A percentile compares a stretch with the other conserved stretches of the same genome.
phyloP scores from a whole-genome alignment of 2,113 vertebrate genomes.

The Peromyscus californicus region DNA sequence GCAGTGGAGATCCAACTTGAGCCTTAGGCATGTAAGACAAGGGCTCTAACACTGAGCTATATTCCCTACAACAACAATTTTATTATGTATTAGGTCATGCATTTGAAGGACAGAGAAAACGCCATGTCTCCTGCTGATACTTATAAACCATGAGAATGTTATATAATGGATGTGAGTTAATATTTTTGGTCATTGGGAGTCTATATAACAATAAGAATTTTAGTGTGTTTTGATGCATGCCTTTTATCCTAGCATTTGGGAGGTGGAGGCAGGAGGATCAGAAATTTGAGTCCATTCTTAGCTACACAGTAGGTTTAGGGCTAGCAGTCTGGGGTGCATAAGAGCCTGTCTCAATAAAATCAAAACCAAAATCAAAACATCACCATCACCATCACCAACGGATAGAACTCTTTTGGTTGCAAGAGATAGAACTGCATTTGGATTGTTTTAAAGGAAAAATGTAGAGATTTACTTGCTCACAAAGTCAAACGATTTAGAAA shows the following conservation, averaged over 20 bases:
- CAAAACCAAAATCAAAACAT: not conserved
- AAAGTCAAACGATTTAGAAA: conserved; percentile 19
- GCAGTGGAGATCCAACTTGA: not conserved
- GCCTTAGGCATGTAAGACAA: not conserved
- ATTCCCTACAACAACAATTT: not conserved
- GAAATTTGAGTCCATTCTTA: not conserved
- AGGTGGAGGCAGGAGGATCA: not conserved
- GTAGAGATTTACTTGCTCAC: not conserved
- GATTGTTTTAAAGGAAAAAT: not conserved
- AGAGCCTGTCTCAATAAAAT: not conserved
- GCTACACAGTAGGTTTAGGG: not conserved
- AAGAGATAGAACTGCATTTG: not conserved
- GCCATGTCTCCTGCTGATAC: not conserved
- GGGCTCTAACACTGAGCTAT: not conserved
- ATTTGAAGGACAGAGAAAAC: not conserved
- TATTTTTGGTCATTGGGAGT: conserved; percentile 4
- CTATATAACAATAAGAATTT: not conserved
- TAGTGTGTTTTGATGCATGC: not conserved
- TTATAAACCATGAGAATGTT: conserved; percentile 11
- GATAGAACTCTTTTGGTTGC: not conserved
- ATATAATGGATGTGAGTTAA: conserved; percentile 10
- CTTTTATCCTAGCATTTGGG: not conserved
- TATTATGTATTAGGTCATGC: not conserved
- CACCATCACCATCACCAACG: not conserved
- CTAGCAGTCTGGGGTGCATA: not conserved